Evolutionary conservation across 1,140 invertebrate genomes (phyloP), one percentile per base, ranked within the genome.

Genomic region (Wiebesia pumilae): DNA sequence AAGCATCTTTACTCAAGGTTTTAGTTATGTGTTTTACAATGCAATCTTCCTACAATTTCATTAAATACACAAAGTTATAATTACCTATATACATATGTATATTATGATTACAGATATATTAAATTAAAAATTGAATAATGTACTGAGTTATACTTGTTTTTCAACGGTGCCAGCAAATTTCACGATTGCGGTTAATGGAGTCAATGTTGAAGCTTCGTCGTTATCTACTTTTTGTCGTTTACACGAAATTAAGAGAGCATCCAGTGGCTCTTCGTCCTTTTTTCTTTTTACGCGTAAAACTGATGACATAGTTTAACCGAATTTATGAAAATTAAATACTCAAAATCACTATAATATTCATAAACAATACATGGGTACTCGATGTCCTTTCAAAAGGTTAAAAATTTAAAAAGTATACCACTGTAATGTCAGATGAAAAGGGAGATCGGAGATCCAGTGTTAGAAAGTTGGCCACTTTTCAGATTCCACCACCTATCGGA

Each of bases 131-230:
- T 12, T 6, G 30, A 69, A n/a, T 3, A 47, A 47, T 35, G n/a
- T 27, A 43, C n/a, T 75, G 35, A 4, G 24, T 75, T 21, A 85
- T 91, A 94, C 93, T 81, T 91, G 89, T 90, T 92, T 90, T 71
- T 94, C 89, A 12, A 95, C 89, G 27, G 95, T 95, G 87, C 94
- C 95, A 35, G 94, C 95, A 89, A 95, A 95, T 89, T 94, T 95
- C 0, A 95, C 89, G 81, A 95, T 91, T 65, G 95, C 91, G 21
- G 92, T 93, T 12, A 93, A 67, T 88, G 93, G 84, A 21, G 92
- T 93, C 9, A 93, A 69, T 88, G 92, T 82, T 9, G 58, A n/a
- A 3, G 4, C 38, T 75, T 88, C 88, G 82, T 89, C 67, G 83
- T 24, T 86, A 7, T 91, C 91, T 43, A 91, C 87, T 92, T 95